These are phyloP conservation scores for Zoanthus gigantus DNA, from an alignment of 92 coral and sea anemone genomes.

Conservation along the genomic window DNA sequence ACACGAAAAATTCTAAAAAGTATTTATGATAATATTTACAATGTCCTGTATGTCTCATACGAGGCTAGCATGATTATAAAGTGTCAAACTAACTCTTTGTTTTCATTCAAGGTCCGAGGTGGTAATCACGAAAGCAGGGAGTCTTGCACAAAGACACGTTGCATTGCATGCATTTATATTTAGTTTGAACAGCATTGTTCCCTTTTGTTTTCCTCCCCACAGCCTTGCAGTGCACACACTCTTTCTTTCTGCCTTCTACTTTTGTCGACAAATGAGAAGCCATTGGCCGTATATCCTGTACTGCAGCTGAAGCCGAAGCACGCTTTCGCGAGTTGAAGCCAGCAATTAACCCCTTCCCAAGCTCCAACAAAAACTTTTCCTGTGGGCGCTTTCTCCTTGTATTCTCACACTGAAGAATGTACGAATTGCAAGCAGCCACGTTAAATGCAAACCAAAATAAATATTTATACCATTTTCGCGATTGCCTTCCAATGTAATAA, in stretches of 20 bases:
- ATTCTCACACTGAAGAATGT: background rate
- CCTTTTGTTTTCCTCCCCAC: background rate
- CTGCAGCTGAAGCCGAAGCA: constrained; percentile 11
- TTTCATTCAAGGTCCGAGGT: background rate
- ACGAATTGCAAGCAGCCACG: background rate
- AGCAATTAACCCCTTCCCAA: constrained; percentile 8
- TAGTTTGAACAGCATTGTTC: background rate
- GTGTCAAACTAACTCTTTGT: background rate
- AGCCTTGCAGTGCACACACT: constrained; percentile 7
- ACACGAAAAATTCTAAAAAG: background rate
- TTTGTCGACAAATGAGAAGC: constrained; percentile 13
- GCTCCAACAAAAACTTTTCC: constrained; percentile 19
- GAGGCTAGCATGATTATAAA: background rate
- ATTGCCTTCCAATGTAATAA: background rate
- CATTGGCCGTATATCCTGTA: constrained; percentile 2
- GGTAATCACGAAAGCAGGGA: background rate
- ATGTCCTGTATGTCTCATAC: constrained; percentile 17
- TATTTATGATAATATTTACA: constrained; percentile 17
- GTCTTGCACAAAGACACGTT: constrained; percentile 8
- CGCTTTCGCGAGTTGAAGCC: constrained; percentile 2
- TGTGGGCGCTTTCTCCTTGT: constrained; percentile 19
- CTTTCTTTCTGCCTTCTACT: background rate
- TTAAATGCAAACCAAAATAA: background rate
- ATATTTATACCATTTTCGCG: background rate
- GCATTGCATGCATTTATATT: background rate